These are phyloP conservation scores for Ophion ellenae DNA, from an alignment of 2,888 invertebrate genomes.

Conservation along the genomic window DNA sequence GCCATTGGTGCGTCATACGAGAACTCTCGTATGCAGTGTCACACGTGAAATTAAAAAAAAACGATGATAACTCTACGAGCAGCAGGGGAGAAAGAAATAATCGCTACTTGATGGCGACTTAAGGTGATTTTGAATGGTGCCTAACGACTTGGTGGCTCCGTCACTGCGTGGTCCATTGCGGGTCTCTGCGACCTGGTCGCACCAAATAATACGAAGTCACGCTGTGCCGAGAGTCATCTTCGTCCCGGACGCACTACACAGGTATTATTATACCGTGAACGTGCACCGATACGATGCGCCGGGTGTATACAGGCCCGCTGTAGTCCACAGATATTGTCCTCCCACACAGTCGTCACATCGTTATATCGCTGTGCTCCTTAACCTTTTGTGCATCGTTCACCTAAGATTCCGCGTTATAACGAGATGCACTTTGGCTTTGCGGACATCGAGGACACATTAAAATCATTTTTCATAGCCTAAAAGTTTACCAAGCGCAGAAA, in stretches of 20 bases:
- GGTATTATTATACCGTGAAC: slow-evolving; percentile 3
- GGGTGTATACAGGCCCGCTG: slow-evolving; percentile 48
- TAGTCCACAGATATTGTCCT: slow-evolving; percentile 80
- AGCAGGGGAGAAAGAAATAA: slow-evolving; percentile 76
- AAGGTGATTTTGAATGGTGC: slow-evolving; percentile 82
- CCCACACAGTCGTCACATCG: slow-evolving; percentile 80
- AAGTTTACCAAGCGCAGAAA: slow-evolving; percentile 24
- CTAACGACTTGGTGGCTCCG: slow-evolving; percentile 81
- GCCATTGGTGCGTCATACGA: neutral
- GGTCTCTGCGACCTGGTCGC: slow-evolving; percentile 70
- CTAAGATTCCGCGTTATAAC: slow-evolving; percentile 58
- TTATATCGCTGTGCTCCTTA: slow-evolving; percentile 78
- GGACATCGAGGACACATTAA: slow-evolving; percentile 46
- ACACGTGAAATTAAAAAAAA: slow-evolving; percentile 54
- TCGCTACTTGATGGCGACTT: slow-evolving; percentile 82
- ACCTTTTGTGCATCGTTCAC: slow-evolving; percentile 74
- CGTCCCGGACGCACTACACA: slow-evolving; percentile 45
- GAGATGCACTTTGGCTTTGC: slow-evolving; percentile 53
- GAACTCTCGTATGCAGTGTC: slow-evolving; percentile 18
- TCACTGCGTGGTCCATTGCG: slow-evolving; percentile 77
- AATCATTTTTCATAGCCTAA: slow-evolving; percentile 64
- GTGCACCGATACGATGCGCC: slow-evolving; percentile 33
- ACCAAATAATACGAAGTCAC: slow-evolving; percentile 82
- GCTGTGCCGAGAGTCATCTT: slow-evolving; percentile 74
- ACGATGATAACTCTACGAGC: slow-evolving; percentile 64